Conservation (phyloP, 2,888 invertebrate species). For the Rhamnusium bicolor region DNA sequence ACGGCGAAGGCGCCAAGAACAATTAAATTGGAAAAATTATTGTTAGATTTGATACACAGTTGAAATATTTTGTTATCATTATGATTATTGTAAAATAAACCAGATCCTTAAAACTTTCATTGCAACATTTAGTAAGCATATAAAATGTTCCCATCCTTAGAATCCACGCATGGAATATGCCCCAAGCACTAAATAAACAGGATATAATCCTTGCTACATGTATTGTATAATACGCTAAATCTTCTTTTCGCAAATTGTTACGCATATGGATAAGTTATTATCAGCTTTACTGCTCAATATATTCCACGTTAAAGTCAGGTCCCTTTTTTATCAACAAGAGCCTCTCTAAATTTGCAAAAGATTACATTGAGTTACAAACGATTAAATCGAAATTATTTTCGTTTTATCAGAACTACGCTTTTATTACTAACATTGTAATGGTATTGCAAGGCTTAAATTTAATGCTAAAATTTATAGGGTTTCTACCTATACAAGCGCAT, state of each 20-base stretch:
- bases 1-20: no score
- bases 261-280: not conserved
- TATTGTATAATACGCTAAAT: no score
- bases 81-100: no score
- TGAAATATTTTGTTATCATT: no score
- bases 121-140: no score
- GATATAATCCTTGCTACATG: no score
- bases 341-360: not conserved
- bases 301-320: not conserved
- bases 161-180: no score
- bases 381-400: conserved; percentile 11
- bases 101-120: no score
- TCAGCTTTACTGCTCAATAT: not conserved
- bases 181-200: no score
- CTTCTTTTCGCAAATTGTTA: not conserved
- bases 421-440: conserved; percentile 13
- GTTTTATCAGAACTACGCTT: conserved; percentile 24
- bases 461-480: conserved; percentile 30
- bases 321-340: not conserved
- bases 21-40: no score
- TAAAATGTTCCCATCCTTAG: no score
- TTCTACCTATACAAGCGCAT: not conserved
- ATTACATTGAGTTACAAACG: conserved; percentile 12
- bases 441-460: conserved; percentile 25
- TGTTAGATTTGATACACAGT: no score